Conservation (phyloP, 92 coral and sea anemone species). For the Galaxea fascicularis region DNA sequence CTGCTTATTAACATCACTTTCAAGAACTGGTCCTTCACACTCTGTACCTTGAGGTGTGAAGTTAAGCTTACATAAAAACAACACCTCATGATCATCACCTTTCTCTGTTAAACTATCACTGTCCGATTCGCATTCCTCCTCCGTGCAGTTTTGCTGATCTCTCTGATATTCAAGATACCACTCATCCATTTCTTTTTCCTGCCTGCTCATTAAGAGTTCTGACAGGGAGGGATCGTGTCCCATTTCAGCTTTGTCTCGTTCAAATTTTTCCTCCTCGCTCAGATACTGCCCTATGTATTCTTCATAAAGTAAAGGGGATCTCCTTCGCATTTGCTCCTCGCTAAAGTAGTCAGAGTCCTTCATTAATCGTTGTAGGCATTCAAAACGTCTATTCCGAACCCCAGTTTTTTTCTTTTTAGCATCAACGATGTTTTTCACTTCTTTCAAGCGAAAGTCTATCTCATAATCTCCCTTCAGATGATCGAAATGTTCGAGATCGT, state of each 20-base stretch:
- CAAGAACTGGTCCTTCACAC: too few species aligned
- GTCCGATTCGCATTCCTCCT: conserved; percentile 72
- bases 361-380: conserved; percentile 79
- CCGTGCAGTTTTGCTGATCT: conserved; percentile 69
- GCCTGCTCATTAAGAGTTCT: conserved; percentile 72
- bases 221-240: conserved; percentile 75
- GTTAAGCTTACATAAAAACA: neutral
- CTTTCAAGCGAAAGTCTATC: conserved; percentile 69
- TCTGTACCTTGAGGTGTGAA: too few species aligned
- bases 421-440: conserved; percentile 71
- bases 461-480: conserved; percentile 75
- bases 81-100: conserved; percentile 14
- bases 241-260: conserved; percentile 74
- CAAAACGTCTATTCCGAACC: conserved; percentile 88
- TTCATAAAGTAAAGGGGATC: conserved; percentile 89
- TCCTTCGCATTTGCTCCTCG: conserved; percentile 82
- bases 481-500: conserved; percentile 78
- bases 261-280: conserved; percentile 84
- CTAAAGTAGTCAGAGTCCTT: conserved; percentile 78
- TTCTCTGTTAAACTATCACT: conserved; percentile 30
- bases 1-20: too few species aligned
- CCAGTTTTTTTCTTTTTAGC: conserved; percentile 64
- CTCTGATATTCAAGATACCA: conserved; percentile 77
- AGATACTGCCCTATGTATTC: conserved; percentile 91
- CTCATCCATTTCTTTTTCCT: conserved; percentile 79